Base-by-base conservation (phyloP, 2,888 invertebrate genomes). In the Sepioteuthis lessoniana region DNA sequence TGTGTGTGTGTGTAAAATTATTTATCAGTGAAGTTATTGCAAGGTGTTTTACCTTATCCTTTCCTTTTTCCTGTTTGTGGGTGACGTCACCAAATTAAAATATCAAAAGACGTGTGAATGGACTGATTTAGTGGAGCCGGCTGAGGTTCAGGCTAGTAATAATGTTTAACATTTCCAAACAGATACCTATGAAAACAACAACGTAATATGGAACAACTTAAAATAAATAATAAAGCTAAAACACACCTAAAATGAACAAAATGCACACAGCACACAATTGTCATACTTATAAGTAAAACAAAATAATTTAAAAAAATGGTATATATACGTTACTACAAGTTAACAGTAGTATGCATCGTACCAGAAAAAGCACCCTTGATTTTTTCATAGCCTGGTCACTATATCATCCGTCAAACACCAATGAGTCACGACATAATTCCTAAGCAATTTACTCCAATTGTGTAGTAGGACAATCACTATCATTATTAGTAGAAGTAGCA, bases 71-170 rank as follows among this genome's bases (percentile, higher is more conserved):
- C n/a, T 76, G n/a, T 76, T 76, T 76, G 16, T 76, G n/a, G 76
- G n/a, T 76, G 76, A 76, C 76, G 76, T 76, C 76, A 76, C n/a
- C n/a, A 76, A 76, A 76, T 76, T 76, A 76, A 76, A 76, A 76
- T 76, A 76, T n/a, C 76, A n/a, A n/a, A 42, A 76, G n/a, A n/a
- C n/a, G 16, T n/a, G 76, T 13, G 76, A 76, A 76, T 76, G n/a
- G 13, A 76, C 16, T n/a, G 76, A 76, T 76, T 35, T 76, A 76
- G 76, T n/a, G n/a, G 7, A 76, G n/a, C n/a, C 76, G 76, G 76
- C 16, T 25, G 76, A 16, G 76, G 76, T 76, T 76, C 76, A n/a
- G 19, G 16, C n/a, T 16, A 76, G 3, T 1, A n/a, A 16, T 16
- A 4, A n/a, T 76, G 7, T 19, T 76, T 76, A n/a, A 10, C n/a